Evolutionary conservation across 2,113 vertebrate species (phyloP).

Genomic region (Crotalus helleri): DNA sequence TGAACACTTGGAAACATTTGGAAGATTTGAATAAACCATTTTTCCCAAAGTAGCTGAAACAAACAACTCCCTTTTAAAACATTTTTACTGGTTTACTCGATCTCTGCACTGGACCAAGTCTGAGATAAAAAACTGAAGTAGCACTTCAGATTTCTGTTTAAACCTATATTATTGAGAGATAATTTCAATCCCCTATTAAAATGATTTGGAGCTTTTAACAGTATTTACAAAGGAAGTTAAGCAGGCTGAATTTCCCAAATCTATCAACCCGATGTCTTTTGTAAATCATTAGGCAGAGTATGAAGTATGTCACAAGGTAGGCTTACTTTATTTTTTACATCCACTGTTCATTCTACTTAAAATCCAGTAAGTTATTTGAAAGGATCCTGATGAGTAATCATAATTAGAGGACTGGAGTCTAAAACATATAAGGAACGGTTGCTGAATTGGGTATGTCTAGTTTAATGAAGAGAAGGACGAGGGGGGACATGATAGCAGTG

Average conservation of each 20-base stretch:
- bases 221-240: neutral
- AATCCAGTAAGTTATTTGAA: neutral
- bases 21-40: slow-evolving; percentile 9
- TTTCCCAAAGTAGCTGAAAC: neutral
- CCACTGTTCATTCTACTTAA: neutral
- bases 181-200: neutral
- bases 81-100: neutral
- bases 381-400: neutral
- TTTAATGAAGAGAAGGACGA: too few species aligned
- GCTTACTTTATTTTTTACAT: neutral
- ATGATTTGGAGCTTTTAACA: neutral
- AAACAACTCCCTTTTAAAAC: neutral
- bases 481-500: too few species aligned
- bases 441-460: too few species aligned
- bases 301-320: neutral
- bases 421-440: too few species aligned
- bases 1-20: slow-evolving; percentile 3
- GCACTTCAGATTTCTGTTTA: neutral
- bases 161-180: neutral
- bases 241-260: neutral
- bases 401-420: too few species aligned
- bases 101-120: neutral
- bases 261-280: neutral
- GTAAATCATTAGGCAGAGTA: neutral
- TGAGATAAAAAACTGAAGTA: neutral